Conservation (phyloP, 2,113 vertebrate species). For the Platichthys stellatus region DNA sequence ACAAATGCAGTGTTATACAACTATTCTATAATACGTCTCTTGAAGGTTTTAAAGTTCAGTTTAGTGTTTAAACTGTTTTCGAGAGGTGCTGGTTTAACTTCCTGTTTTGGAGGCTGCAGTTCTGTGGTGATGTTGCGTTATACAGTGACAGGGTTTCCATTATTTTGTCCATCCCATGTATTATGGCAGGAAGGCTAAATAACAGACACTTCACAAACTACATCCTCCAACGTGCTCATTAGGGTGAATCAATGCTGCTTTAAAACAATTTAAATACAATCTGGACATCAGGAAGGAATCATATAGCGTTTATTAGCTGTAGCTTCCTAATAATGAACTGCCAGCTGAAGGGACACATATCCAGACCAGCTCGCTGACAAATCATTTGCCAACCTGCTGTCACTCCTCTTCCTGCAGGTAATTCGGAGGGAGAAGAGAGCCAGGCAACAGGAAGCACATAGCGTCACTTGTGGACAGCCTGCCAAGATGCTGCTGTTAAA, state of each 20-base stretch:
- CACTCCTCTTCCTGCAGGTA: conserved; percentile 80
- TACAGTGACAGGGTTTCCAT: background rate
- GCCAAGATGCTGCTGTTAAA: conserved; percentile 84
- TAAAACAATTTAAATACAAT: background rate
- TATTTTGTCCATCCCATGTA: background rate
- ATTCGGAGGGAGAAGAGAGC: conserved; percentile 88
- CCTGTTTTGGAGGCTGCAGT: background rate
- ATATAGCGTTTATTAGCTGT: too few relatives aligned
- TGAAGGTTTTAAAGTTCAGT: background rate
- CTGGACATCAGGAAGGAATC: too few relatives aligned
- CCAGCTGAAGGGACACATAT: background rate
- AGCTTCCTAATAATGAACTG: background rate
- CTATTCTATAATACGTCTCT: background rate
- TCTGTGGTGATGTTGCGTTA: background rate
- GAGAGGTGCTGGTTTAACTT: background rate
- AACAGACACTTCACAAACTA: background rate
- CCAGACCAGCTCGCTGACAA: background rate
- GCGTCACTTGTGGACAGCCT: conserved; percentile 81
- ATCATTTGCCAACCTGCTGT: conserved; percentile 11
- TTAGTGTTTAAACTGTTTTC: background rate
- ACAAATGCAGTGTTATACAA: background rate
- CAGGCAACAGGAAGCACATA: conserved; percentile 93
- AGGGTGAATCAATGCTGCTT: background rate
- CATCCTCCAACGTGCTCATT: background rate
- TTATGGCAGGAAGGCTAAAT: background rate